Evolutionary conservation across 2,888 invertebrate genomes (phyloP), one percentile per base, ranked within the genome.

Genomic region (Andrena minutula): DNA sequence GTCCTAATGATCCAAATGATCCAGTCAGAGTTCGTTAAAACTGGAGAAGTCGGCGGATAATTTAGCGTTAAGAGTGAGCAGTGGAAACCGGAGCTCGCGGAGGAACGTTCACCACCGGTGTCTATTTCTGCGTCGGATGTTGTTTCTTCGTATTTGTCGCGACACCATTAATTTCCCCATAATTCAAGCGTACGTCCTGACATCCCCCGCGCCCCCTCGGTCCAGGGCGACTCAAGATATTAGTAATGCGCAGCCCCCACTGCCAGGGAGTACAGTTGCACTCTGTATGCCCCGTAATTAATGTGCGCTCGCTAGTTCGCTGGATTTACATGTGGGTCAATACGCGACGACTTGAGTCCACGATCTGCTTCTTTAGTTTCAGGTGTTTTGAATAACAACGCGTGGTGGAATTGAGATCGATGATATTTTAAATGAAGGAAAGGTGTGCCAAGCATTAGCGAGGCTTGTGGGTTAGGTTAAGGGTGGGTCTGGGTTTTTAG

Each of bases 91-190:
- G 53, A 41, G 60, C 41, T 74, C 66, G 47, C 61, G 16, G 16
- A 28, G 49, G 74, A 85, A 76, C 83, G 68, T 85, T 85, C 80
- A 85, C 83, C 77, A 77, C 71, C 70, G 63, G 60, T 68, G 63
- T 85, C 83, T 85, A 86, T 85, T 85, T 80, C 85, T 80, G 77
- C 32, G 61, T 71, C 66, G 77, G 71, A 79, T 77, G 79, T 83
- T 86, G 83, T 85, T 86, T 86, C 85, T 89, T 88, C 86, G 88
- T 88, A 91, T 91, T 89, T 88, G 87, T 90, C 89, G 77, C 83
- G 70, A 87, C 75, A 79, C 86, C 88, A 90, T 91, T 91, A 91
- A 91, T 90, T 89, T 86, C 81, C 78, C 6, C 87, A 84, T 89
- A 91, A 89, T 89, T 90, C 86, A 86, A 85, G 83, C 89, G 81